Percentiles rank a stretch among this genome's conserved stretches.
Conservation (phyloP, 2,888 invertebrate genomes). For the Drosophila hamatofila region DNA sequence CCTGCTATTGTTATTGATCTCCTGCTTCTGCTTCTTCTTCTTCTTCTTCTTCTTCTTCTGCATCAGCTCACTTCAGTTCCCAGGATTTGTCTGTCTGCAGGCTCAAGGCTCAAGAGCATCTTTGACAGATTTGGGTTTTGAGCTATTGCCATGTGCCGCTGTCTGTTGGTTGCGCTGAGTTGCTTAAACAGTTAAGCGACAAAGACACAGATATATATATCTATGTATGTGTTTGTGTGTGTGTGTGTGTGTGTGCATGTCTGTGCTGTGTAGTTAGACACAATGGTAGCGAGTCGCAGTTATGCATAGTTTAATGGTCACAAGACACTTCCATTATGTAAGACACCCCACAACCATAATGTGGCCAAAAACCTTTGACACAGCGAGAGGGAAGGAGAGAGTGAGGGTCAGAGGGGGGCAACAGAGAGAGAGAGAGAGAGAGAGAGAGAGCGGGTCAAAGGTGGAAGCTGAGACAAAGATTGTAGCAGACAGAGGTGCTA, state of each 20-base stretch:
- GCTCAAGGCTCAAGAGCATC: conserved; percentile 29
- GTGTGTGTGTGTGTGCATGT: not conserved
- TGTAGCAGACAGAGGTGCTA: no score
- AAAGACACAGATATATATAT: not conserved
- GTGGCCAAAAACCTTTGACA: conserved; percentile 23
- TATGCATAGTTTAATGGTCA: conserved; percentile 29
- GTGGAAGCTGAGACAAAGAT: not conserved
- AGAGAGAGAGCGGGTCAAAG: not conserved
- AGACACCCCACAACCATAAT: conserved; percentile 12
- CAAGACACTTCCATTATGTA: conserved; percentile 34
- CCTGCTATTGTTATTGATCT: conserved; percentile 6
- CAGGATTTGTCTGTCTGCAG: conserved; percentile 15
- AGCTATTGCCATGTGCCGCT: conserved; percentile 3
- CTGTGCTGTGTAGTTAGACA: not conserved
- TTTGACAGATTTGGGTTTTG: conserved; percentile 35
- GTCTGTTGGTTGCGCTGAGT: conserved; percentile 1
- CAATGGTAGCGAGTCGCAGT: conserved; percentile 23
- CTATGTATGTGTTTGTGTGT: not conserved
- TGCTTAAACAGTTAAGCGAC: conserved; percentile 12
- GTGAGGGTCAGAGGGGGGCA: no score
- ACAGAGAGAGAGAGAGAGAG: not conserved
- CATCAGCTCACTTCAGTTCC: conserved; percentile 6
- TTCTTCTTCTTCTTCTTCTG: not conserved
- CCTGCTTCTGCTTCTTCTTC: not conserved
- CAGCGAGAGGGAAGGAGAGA: not conserved